Percentiles rank a stretch among this genome's conserved stretches.
phyloP scores from a whole-genome alignment of 1,140 invertebrate genomes.

The Antheraea mylitta region DNA sequence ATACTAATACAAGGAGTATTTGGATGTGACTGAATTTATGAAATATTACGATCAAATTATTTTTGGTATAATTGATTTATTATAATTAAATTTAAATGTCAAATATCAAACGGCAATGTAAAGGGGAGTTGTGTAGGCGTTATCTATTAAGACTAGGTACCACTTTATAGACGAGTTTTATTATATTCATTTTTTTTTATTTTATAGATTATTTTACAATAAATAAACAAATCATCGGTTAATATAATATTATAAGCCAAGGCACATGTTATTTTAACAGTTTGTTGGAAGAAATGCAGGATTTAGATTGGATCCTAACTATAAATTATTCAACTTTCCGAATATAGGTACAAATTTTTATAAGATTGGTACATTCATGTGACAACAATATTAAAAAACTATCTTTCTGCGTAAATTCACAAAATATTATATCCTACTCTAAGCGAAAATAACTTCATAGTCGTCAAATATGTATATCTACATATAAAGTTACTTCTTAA shows the following conservation, averaged over 20 bases:
- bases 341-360: conserved; percentile 74
- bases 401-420: conserved; percentile 76
- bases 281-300: conserved; percentile 67
- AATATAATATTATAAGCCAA: conserved; percentile 67
- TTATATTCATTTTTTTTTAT: conserved; percentile 31
- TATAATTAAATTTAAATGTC: conserved; percentile 4
- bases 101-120: conserved; percentile 17
- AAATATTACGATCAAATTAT: background rate
- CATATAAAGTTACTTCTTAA: conserved; percentile 63
- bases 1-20: background rate
- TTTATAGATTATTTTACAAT: conserved; percentile 42
- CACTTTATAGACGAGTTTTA: conserved; percentile 41
- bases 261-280: conserved; percentile 65
- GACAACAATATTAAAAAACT: conserved; percentile 79
- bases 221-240: conserved; percentile 60
- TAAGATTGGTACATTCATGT: conserved; percentile 77
- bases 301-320: conserved; percentile 77
- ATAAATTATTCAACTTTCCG: conserved; percentile 77
- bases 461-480: conserved; percentile 61
- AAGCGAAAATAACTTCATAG: conserved; percentile 71
- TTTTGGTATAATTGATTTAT: background rate
- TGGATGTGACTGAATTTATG: background rate
- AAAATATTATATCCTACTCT: conserved; percentile 75
- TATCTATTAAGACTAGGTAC: conserved; percentile 28
- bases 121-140: background rate